phyloP scores from a whole-genome alignment of 2,888 invertebrate genomes.

The Herminia tarsipennalis region DNA sequence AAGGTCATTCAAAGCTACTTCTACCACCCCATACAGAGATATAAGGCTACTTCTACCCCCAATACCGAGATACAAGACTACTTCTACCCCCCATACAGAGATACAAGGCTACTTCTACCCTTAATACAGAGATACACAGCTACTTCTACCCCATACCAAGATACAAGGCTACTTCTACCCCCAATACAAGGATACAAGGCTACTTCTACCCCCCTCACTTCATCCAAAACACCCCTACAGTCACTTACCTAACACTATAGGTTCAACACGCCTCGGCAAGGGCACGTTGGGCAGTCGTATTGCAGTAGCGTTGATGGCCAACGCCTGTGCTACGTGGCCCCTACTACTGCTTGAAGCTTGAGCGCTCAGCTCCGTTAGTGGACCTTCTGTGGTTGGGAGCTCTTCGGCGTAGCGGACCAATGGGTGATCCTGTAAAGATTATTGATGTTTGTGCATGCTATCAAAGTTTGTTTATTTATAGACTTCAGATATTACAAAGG shows the following conservation, averaged over 20 bases:
- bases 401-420: conserved; percentile 67
- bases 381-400: conserved; percentile 39
- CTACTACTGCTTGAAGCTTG: conserved; percentile 48
- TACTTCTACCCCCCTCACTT: too few species aligned
- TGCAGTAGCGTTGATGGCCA: conserved; percentile 72
- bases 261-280: conserved; percentile 53
- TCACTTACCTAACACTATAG: conserved; percentile 55
- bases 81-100: too few species aligned
- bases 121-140: too few species aligned
- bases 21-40: too few species aligned
- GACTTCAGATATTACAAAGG: too few species aligned
- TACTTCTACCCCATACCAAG: too few species aligned
- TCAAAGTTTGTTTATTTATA: too few species aligned
- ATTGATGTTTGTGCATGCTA: too few species aligned
- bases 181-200: background rate
- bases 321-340: conserved; percentile 50
- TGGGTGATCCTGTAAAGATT: conserved; percentile 71
- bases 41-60: background rate
- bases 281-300: conserved; percentile 66
- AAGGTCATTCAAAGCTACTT: too few species aligned
- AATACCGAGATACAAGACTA: background rate
- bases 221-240: too few species aligned
- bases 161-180: background rate
- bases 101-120: too few species aligned
- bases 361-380: conserved; percentile 32